Evolutionary conservation across 1,140 invertebrate genomes (phyloP), one percentile per base, ranked within the genome.

Genomic region (Pomacea maculata): DNA sequence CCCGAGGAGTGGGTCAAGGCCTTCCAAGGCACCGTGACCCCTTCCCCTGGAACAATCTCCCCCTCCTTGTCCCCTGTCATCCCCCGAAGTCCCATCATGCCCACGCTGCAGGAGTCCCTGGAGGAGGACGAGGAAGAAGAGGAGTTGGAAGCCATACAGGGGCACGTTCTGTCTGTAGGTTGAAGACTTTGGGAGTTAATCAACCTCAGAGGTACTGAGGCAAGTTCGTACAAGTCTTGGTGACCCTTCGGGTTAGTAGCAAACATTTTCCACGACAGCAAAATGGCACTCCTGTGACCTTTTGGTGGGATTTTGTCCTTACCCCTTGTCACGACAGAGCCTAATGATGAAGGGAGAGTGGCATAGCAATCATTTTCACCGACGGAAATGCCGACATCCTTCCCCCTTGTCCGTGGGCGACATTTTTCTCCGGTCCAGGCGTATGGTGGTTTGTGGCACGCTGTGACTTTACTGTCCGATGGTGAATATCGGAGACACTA

Each of bases 111-210:
- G 52, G 77, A 78, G 29, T 78, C 77, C 55, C 19, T 78, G 0
- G 77, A 78, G 25, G 77, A 78, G 67, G 77, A 78, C 19, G 77
- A 78, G 19, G 77, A 78, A 54, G 77, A 78, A 52, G 75, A 78
- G 64, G 75, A 25, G 25, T 25, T 25, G 25, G 25, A 78, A 55
- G 57, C 63, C 7, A 25, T n/a, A 9, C 10, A 74, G 55, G 25
- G 34, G 6, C 11, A 61, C 57, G 57, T 61, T 61, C 15, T 61
- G 57, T 61, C 57, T n/a, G 57, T 57, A 75, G 54, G 12, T 21
- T 54, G 73, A 57, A 12, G 29, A 74, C 54, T 52, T 55, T 21
- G 6, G 52, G 71, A 73, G 12, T 54, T 74, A 15, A 15, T 54
- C 21, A 73, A 19, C 54, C 19, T 25, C 52, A 54, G 1, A 45